Conservation (phyloP, 2,113 vertebrate species). For the Engystomops pustulosus region DNA sequence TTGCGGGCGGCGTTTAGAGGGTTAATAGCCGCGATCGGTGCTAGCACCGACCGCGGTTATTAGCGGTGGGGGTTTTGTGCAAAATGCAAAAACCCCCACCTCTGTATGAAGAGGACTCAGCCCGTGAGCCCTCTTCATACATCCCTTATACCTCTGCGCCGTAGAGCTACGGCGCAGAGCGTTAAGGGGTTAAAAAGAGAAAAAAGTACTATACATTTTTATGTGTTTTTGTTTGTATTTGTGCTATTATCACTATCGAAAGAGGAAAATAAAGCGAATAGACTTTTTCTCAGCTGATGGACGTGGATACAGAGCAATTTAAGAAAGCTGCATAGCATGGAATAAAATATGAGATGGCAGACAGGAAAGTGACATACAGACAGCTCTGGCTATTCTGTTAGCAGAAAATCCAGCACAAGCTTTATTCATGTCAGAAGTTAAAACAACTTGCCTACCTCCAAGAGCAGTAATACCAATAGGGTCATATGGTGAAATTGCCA, state of each 20-base stretch:
- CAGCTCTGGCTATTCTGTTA: conserved; percentile 45
- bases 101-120: too few relatives aligned
- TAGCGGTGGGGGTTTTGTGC: too few relatives aligned
- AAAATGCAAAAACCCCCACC: too few relatives aligned
- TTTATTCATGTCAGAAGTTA: conserved; percentile 50
- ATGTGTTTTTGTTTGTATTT: background rate
- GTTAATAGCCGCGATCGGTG: too few relatives aligned
- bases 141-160: too few relatives aligned
- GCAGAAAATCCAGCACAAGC: conserved; percentile 45
- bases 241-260: background rate
- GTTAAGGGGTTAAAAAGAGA: too few relatives aligned
- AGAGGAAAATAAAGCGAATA: conserved; percentile 25
- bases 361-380: conserved; percentile 54
- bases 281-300: conserved; percentile 28
- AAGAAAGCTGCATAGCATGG: conserved; percentile 45
- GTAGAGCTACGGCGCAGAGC: too few relatives aligned
- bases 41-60: too few relatives aligned
- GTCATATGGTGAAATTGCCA: conserved; percentile 44
- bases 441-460: conserved; percentile 39
- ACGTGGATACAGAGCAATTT: conserved; percentile 51
- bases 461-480: conserved; percentile 35
- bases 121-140: too few relatives aligned
- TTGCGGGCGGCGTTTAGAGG: too few relatives aligned
- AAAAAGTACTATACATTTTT: too few relatives aligned
- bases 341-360: conserved; percentile 55